Conservation (phyloP, 2,797 vertebrate species). For the Aplochiton taeniatus region DNA sequence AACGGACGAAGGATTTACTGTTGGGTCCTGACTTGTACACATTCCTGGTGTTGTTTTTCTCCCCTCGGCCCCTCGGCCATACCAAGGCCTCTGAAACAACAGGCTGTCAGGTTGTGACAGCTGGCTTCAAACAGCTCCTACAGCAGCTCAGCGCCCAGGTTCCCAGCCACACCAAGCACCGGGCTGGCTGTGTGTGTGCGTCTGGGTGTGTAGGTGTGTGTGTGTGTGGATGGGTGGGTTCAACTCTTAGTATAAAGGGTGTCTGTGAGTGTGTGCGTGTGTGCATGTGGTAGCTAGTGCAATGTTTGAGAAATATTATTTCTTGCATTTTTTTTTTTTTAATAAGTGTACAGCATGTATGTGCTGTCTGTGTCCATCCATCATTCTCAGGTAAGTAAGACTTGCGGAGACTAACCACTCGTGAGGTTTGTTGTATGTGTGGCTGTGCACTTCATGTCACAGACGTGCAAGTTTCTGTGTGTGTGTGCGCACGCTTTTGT, state of each 20-base stretch:
- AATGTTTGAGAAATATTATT: slow-evolving; percentile 62
- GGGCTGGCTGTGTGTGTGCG: slow-evolving; percentile 22
- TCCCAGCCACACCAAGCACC: slow-evolving; percentile 66
- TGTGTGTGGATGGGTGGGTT: slow-evolving; percentile 26
- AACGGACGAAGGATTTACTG: slow-evolving; percentile 83
- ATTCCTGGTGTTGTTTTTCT: slow-evolving; percentile 86
- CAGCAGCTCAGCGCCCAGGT: slow-evolving; percentile 74
- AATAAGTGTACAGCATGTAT: slow-evolving; percentile 53
- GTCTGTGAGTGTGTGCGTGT: slow-evolving; percentile 1
- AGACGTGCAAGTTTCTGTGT: not conserved
- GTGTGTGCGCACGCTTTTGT: slow-evolving; percentile 16
- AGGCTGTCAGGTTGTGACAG: slow-evolving; percentile 86
- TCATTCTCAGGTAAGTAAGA: slow-evolving; percentile 60
- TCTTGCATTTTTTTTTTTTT: slow-evolving; percentile 33
- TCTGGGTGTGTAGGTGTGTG: slow-evolving; percentile 19
- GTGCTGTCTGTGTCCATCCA: slow-evolving; percentile 41
- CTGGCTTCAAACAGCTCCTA: slow-evolving; percentile 85
- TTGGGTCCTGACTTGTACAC: slow-evolving; percentile 86
- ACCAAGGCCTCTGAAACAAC: slow-evolving; percentile 86
- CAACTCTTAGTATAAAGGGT: not conserved
- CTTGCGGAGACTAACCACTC: slow-evolving; percentile 57
- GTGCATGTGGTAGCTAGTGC: slow-evolving; percentile 16
- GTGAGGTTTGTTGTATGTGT: slow-evolving; percentile 15
- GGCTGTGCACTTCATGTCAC: not conserved
- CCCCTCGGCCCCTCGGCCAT: slow-evolving; percentile 78